Evolutionary conservation across 2,888 invertebrate genomes (phyloP), one percentile per base, ranked within the genome.

Genomic region (Leucophora obtusa): DNA sequence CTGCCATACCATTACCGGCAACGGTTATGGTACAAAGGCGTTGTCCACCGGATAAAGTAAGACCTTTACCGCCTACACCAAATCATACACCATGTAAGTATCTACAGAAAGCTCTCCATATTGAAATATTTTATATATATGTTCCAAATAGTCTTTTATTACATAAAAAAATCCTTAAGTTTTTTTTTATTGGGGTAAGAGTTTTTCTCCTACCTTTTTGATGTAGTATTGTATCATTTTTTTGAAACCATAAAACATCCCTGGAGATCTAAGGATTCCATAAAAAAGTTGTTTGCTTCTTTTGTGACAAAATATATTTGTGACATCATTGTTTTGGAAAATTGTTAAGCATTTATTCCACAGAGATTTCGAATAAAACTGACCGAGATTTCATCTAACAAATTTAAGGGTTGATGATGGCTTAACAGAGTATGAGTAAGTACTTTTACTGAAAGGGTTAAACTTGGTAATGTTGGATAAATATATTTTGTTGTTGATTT

Each of bases 1-100:
- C 95, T 84, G 94, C 95, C 86, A 96, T 96, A 87, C 96, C 96
- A 72, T 89, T 95, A 86, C 96, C 96, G 54, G 95, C 95, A 78
- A 95, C 95, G 35, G 95, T 95, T 82, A 92, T 94, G 85, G 95
- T 95, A 65, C 93, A 93, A 82, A 92, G 95, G 83, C 92, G 95
- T 89, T 95, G 95, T 84, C 95, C 95, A 69, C 95, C 95, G 84
- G 95, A 95, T 91, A 95, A 95, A 88, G 92, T 93, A 82, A 92
- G 95, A 75, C 95, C 95, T 11, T 92, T 95, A 84, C 95, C 95
- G 11, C 92, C 93, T 70, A 93, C 94, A 38, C 93, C 93, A 35
- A 91, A 91, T 76, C 93, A 93, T 83, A 87, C 89, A 83, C 89
- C 90, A 86, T 88, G 91, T 91, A 89, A 90, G 90, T 17, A 56